These are phyloP conservation scores for Rhodophaea formosa DNA, from an alignment of 2,888 invertebrate genomes.

Conservation along the genomic window DNA sequence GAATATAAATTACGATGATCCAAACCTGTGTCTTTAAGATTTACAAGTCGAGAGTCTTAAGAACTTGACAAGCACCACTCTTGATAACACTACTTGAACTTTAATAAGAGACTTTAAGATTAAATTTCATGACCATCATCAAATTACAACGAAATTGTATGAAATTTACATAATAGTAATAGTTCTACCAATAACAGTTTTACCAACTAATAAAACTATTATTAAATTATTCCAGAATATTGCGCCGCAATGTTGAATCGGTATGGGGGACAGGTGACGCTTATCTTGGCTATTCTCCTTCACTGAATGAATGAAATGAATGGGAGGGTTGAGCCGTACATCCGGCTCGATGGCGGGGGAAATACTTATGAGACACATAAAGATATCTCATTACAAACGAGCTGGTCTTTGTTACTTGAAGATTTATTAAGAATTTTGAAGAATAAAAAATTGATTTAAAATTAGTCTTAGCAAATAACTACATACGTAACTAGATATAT, in stretches of 20 bases:
- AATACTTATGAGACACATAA: slow-evolving; percentile 7
- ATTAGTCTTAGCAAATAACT: too few species aligned
- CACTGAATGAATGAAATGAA: slow-evolving; percentile 4
- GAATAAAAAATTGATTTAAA: too few species aligned
- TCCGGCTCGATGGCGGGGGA: background rate
- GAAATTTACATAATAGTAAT: background rate
- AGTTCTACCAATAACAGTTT: slow-evolving; percentile 2
- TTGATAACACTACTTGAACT: background rate
- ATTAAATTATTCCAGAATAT: slow-evolving; percentile 2
- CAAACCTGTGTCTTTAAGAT: too few species aligned
- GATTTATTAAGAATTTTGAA: too few species aligned
- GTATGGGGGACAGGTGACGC: slow-evolving; percentile 4
- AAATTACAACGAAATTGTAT: background rate
- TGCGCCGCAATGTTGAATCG: background rate
- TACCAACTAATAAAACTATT: slow-evolving; percentile 1
- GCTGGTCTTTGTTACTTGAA: too few species aligned
- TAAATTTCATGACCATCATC: background rate
- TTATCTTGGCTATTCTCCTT: slow-evolving; percentile 5
- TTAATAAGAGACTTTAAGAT: background rate
- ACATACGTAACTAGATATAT: too few species aligned
- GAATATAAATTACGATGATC: too few species aligned
- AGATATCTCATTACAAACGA: slow-evolving; percentile 8
- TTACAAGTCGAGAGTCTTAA: too few species aligned
- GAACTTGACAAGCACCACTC: too few species aligned
- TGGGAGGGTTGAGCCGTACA: background rate